These are phyloP conservation scores for Tortrix viridana DNA, from an alignment of 2,888 invertebrate genomes.

Conservation along the genomic window DNA sequence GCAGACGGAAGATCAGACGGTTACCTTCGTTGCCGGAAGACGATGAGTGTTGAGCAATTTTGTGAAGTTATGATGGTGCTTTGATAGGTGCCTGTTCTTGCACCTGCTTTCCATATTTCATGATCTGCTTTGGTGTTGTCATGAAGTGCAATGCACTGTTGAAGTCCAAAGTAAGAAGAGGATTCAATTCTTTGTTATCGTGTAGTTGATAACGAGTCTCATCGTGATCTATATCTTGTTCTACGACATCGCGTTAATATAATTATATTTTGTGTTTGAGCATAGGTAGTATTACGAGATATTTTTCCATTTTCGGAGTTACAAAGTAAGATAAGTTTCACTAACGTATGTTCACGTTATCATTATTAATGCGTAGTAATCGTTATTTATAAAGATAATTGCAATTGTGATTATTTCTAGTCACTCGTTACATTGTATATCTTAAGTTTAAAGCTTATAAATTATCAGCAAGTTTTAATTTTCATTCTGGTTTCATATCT, in stretches of 20 bases:
- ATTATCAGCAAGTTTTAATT: slow-evolving; percentile 13
- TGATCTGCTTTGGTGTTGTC: neutral
- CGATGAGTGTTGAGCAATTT: slow-evolving; percentile 66
- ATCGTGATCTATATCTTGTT: too few relatives aligned
- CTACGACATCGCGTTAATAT: too few relatives aligned
- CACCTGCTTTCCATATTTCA: slow-evolving; percentile 1
- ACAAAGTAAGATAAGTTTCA: too few relatives aligned
- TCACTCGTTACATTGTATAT: slow-evolving; percentile 24
- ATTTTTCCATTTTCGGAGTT: too few relatives aligned
- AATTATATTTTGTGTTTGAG: too few relatives aligned
- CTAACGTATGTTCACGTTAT: neutral
- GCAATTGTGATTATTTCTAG: slow-evolving; percentile 29
- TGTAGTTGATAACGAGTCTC: too few relatives aligned
- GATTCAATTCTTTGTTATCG: too few relatives aligned
- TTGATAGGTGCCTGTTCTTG: slow-evolving; percentile 8
- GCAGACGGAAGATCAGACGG: slow-evolving; percentile 63
- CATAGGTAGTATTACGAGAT: too few relatives aligned
- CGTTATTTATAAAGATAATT: neutral
- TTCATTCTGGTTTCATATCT: slow-evolving; percentile 8
- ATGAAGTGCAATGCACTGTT: neutral
- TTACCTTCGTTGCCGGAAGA: slow-evolving; percentile 70
- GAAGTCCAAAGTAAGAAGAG: too few relatives aligned
- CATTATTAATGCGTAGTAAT: slow-evolving; percentile 1
- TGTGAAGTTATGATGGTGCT: slow-evolving; percentile 5
- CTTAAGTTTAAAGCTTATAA: slow-evolving; percentile 11